Base-by-base conservation (phyloP, 2,888 invertebrate genomes). In the Calameuta filiformis region DNA sequence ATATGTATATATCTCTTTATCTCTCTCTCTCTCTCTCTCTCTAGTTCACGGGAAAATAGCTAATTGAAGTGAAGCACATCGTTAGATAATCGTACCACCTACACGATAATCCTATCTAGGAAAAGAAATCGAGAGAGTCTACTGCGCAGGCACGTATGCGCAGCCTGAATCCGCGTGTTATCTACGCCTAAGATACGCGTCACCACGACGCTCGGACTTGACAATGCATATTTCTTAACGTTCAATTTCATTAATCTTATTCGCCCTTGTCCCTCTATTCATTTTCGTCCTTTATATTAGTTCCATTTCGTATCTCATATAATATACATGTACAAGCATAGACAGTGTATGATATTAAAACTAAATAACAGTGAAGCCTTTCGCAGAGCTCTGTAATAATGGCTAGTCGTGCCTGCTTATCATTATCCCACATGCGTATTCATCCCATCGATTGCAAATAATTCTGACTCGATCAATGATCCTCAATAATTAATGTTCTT, bases 361-460 rank as follows among this genome's bases (percentile, higher is more conserved):
- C 78, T 78, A 78, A 78, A 76, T 78, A 78, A 78, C 78, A 78
- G 76, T 76, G 76, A 76, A 78, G 78, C 76, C 73, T 76, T 75
- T 77, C 69, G 35, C 69, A 73, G 78, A 78, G 71, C 75, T 76
- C 69, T 78, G 35, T 75, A 73, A 68, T 35, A 77, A 33, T 23
- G 23, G 77, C 77, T 69, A 77, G 75, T 75, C 40, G 73, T 31
- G 76, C n/a, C 40, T 15, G 15, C 40, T 40, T 4, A 15, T 15
- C 40, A 1, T 40, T 40, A 40, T 40, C 15, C 15, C 40, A 15
- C 40, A 40, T 6, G 15, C 40, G 15, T 15, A 15, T 15, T 15
- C 15, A 6, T 15, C 15, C 1, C 40, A 6, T 40, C 40, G 40
- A 40, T 40, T 40, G 4, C 40, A 40, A 40, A 15, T 40, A 40